Percentiles rank a stretch among this genome's conserved stretches.
These are phyloP conservation scores for Scolanthus callimorphus DNA, from an alignment of 92 coral and sea anemone genomes.

Conservation along the genomic window DNA sequence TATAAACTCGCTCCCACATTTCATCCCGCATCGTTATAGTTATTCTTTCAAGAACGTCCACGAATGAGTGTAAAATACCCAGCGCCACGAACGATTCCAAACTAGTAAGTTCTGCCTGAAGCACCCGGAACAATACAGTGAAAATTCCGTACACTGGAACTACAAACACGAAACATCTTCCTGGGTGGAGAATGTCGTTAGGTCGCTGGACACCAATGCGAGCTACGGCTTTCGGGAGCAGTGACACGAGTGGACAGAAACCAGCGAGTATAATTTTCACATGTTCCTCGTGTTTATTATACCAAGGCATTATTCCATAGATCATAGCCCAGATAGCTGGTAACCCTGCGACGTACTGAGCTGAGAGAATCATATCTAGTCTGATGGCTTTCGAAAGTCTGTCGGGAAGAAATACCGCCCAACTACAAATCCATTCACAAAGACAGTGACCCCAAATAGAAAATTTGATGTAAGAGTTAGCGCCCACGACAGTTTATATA, in stretches of 20 bases:
- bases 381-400: neutral
- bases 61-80: constrained; percentile 44
- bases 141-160: constrained; percentile 34
- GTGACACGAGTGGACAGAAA: constrained; percentile 32
- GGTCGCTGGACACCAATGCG: constrained; percentile 38
- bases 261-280: constrained; percentile 38
- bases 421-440: constrained; percentile 22
- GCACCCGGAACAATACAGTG: constrained; percentile 47
- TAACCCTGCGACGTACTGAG: constrained; percentile 47
- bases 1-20: constrained; percentile 53
- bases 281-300: constrained; percentile 23
- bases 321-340: constrained; percentile 23
- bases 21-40: constrained; percentile 60
- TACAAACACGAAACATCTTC: constrained; percentile 34
- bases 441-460: constrained; percentile 22
- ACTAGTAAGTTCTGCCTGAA: constrained; percentile 61
- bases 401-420: constrained; percentile 16
- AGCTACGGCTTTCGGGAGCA: constrained; percentile 35
- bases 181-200: constrained; percentile 34
- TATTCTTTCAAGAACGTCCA: constrained; percentile 47
- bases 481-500: constrained; percentile 53
- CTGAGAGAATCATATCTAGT: constrained; percentile 29
- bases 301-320: constrained; percentile 34
- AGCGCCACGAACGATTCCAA: constrained; percentile 36
- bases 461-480: constrained; percentile 37